Percentiles rank a stretch among this genome's conserved stretches.
Evolutionary conservation across 2,888 invertebrate genomes (phyloP).

Genomic region (Nezara viridula): DNA sequence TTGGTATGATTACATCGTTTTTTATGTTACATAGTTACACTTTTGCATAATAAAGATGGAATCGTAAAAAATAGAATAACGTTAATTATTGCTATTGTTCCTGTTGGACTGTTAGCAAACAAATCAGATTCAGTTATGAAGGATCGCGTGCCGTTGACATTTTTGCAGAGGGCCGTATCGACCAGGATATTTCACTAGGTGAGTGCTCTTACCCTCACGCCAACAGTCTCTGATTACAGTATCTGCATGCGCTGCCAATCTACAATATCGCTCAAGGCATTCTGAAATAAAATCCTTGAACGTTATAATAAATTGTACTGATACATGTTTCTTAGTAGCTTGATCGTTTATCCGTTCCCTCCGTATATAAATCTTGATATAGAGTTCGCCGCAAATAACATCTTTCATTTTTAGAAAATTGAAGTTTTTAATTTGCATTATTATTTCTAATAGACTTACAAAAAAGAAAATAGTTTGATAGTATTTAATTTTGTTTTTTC

Average conservation of each 20-base stretch:
- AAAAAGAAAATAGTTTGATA: no score
- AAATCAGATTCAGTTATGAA: constrained; percentile 31
- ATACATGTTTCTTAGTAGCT: no score
- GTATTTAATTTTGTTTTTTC: no score
- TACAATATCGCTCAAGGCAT: background rate
- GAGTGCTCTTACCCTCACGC: constrained; percentile 16
- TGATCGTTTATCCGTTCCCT: no score
- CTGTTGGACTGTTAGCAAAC: background rate
- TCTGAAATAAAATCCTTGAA: background rate
- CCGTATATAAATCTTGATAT: no score
- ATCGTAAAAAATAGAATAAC: background rate
- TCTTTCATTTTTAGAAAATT: no score
- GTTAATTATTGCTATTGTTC: background rate
- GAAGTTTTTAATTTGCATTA: no score
- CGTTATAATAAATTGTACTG: no score
- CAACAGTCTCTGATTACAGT: background rate
- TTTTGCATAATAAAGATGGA: background rate
- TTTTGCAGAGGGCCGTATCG: background rate
- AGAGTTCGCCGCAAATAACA: no score
- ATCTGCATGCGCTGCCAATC: background rate
- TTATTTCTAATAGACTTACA: no score
- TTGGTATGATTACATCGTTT: no score
- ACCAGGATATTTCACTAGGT: background rate
- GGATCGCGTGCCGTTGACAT: constrained; percentile 6
- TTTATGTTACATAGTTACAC: no score